phyloP scores from a whole-genome alignment of 2,888 invertebrate species.

The Yponomeuta cagnagella region DNA sequence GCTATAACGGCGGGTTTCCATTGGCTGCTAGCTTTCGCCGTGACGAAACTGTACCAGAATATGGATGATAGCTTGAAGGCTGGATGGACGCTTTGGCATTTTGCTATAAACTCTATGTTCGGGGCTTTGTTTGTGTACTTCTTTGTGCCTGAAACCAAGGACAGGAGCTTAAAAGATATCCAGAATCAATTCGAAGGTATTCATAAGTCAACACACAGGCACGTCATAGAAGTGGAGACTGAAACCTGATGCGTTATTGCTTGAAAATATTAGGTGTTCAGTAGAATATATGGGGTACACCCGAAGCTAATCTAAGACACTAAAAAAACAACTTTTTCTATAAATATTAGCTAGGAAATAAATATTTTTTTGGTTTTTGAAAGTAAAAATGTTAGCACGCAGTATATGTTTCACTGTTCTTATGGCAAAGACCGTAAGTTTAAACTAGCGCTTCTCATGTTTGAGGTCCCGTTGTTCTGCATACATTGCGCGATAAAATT shows the following conservation, averaged over 20 bases:
- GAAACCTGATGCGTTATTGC: constrained; percentile 33
- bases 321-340: too few relatives aligned
- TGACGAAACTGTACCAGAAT: constrained; percentile 78
- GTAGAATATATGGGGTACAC: not conserved
- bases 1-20: constrained; percentile 81
- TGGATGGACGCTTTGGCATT: constrained; percentile 80
- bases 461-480: too few relatives aligned
- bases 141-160: constrained; percentile 82
- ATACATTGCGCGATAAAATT: too few relatives aligned
- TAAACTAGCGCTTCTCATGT: too few relatives aligned
- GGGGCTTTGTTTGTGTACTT: constrained; percentile 78
- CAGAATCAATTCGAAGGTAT: constrained; percentile 69
- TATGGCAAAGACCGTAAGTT: too few relatives aligned
- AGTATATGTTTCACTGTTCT: too few relatives aligned
- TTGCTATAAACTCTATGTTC: constrained; percentile 75
- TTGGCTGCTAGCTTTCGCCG: constrained; percentile 81
- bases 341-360: too few relatives aligned
- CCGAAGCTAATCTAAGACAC: too few relatives aligned
- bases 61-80: constrained; percentile 71
- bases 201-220: constrained; percentile 57
- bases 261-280: not conserved
- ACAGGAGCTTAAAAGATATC: constrained; percentile 72
- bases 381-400: too few relatives aligned
- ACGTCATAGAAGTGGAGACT: constrained; percentile 64
- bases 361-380: too few relatives aligned